Base-by-base conservation (phyloP, 2,888 invertebrate genomes). In the Xanthia icteritia region DNA sequence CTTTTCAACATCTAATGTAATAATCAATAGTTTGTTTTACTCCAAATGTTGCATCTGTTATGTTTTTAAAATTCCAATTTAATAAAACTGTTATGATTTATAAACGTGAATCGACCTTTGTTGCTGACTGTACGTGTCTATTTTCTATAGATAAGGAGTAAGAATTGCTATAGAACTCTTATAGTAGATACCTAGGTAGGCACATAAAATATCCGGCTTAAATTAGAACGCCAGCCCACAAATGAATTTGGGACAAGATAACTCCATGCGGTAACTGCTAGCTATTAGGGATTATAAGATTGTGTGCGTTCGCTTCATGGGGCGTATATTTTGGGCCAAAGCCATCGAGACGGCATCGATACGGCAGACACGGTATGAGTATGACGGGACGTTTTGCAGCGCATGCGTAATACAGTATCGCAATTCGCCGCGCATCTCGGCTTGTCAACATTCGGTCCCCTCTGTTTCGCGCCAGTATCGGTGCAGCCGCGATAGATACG, bases 401-500 rank as follows among this genome's bases (percentile, higher is more conserved):
- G 88, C 88, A 88, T 89, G 88, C 88, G 89, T 82, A 65, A 70
- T 81, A 69, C 65, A 70, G 71, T 80, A 86, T 82, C 83, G 75
- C 82, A 67, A 80, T 87, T 73, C 83, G 76, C 77, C 82, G 86
- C 81, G 87, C 84, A 77, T 84, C 87, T 83, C 71, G 87, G 90
- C 90, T 92, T 91, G 91, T 91, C 91, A 93, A 92, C 92, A 92
- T 90, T 90, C 86, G 88, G 77, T 81, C 86, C 82, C 75, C 81
- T 77, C 66, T 56, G 72, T 87, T 90, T 89, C 90, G 89, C 90
- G 92, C 88, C 93, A 94, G 94, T 94, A 91, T 90, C 90, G 91
- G 90, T 93, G 90, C 89, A 93, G 86, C 91, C 91, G 92, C 92
- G 93, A 89, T 77, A 90, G 89, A 90, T 89, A 92, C 88, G 90